These are phyloP conservation scores for Amblyopsis hoosieri DNA, from an alignment of 2,797 vertebrate species.

Conservation along the genomic window DNA sequence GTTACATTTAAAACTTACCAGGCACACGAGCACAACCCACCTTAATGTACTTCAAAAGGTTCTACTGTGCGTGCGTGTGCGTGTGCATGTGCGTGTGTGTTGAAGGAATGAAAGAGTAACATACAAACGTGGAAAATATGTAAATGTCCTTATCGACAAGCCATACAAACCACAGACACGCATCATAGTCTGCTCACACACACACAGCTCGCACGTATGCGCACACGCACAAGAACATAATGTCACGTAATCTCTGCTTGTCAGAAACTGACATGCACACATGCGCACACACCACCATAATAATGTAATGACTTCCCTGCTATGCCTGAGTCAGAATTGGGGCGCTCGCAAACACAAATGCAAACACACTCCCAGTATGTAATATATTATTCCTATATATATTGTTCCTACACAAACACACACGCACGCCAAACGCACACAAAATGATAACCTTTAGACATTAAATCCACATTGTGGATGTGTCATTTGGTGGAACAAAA, in stretches of 20 bases:
- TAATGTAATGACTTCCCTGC: too few species aligned
- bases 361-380: too few species aligned
- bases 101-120: too few species aligned
- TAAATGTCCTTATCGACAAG: background rate
- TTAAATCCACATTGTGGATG: too few species aligned
- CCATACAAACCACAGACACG: background rate
- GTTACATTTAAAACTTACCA: too few species aligned
- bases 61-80: background rate
- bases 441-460: too few species aligned
- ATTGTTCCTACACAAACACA: background rate
- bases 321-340: too few species aligned
- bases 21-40: too few species aligned
- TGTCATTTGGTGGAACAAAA: too few species aligned
- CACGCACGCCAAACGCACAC: background rate
- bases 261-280: background rate
- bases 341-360: too few species aligned
- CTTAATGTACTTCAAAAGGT: too few species aligned
- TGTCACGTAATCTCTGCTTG: background rate
- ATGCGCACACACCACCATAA: background rate
- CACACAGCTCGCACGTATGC: background rate
- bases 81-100: background rate
- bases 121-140: background rate
- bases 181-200: background rate
- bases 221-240: background rate
- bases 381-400: too few species aligned